Conservation (phyloP, 1,140 invertebrate genomes). For the Tribolium madens region DNA sequence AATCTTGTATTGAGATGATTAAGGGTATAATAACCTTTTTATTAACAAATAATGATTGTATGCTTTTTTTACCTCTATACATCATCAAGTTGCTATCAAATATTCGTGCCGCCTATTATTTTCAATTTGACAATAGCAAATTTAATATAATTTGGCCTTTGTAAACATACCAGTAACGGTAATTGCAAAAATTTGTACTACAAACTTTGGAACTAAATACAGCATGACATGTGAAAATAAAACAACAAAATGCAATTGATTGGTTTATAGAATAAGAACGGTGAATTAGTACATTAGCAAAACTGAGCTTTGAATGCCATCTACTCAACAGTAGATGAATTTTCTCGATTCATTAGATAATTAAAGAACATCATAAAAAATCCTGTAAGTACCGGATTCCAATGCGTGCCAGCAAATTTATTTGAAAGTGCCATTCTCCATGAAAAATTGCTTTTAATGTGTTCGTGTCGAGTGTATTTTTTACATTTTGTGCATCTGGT, state of each 20-base stretch:
- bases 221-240: not conserved
- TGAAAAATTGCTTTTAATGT: not conserved
- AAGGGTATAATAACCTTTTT: slow-evolving; percentile 10
- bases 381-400: not conserved
- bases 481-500: slow-evolving; percentile 12
- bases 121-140: not conserved
- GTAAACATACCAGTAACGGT: not conserved
- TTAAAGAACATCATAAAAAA: not conserved
- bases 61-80: not conserved
- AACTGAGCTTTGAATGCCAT: not conserved
- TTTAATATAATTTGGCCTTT: not conserved
- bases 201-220: not conserved
- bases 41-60: not conserved
- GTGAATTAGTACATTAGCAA: too few relatives aligned
- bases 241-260: too few relatives aligned
- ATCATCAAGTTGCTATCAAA: not conserved
- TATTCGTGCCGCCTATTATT: not conserved
- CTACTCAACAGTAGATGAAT: not conserved
- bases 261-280: too few relatives aligned
- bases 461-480: not conserved
- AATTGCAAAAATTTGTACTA: not conserved
- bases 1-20: too few relatives aligned
- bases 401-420: not conserved
- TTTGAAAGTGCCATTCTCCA: not conserved
- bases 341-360: not conserved